Evolutionary conservation across 2,888 invertebrate genomes (phyloP), one percentile per base, ranked within the genome.

Genomic region (Thymelicus acteon): DNA sequence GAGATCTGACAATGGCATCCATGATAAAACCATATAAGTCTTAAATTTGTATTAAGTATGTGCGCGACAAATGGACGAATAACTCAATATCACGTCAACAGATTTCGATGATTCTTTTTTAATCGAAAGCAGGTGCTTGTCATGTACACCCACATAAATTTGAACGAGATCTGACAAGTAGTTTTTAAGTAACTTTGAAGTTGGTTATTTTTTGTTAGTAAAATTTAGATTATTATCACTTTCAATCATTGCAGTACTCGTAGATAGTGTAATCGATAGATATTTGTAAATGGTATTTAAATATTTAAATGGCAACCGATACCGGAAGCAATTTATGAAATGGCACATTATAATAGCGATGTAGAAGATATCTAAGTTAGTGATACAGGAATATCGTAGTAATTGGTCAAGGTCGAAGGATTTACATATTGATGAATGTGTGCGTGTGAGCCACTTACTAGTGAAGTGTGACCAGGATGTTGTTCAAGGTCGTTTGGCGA

Each of bases 401-500:
- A 74, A 78, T 77, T 77, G 83, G 87, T 88, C 89, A 90, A 87
- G 91, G 89, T 74, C 77, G 72, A 63, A 75, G 76, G 74, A 84
- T 89, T 87, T 78, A 76, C 82, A 85, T 85, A 82, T 75, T 76
- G 78, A 79, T 81, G 77, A 82, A 81, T 83, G 78, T 75, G 79
- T 82, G 78, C 81, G 82, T 81, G 77, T 82, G 82, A 83, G 81
- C 79, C 71, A 71, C 76, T 80, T 81, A 79, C 76, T 72, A 47
- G 57, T 57, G 47, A 74, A 77, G 72, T 72, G 67, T 75, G 73
- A 90, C 87, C 91, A 91, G 91, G 91, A 91, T 91, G 83, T 87
- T 73, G 72, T 72, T 78, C 81, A 91, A 91, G 90, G 91, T 84
- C 88, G 82, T 73, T 76, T 75, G 73, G 44, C 37, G 49, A 60